Percentiles rank a stretch among this genome's conserved stretches.
phyloP scores from a whole-genome alignment of 2,797 vertebrate species.

The Mormyrops boulengeri region DNA sequence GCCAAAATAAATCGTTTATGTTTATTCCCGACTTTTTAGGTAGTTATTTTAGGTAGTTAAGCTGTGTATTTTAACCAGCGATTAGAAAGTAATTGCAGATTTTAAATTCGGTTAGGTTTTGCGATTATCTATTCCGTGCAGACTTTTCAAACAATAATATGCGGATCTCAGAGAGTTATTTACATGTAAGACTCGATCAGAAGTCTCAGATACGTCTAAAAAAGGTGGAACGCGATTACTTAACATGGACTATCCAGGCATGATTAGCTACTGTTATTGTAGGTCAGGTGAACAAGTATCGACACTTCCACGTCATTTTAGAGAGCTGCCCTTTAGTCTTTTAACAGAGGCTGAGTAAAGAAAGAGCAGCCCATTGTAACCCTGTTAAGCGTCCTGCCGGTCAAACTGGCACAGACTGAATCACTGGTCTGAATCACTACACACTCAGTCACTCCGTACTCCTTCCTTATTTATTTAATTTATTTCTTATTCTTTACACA shows the following conservation, averaged over 20 bases:
- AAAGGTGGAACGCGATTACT: background rate
- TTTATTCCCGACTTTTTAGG: background rate
- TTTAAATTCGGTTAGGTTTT: background rate
- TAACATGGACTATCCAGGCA: background rate
- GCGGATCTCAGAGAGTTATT: background rate
- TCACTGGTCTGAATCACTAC: background rate
- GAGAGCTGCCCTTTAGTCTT: background rate
- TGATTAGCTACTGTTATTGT: background rate
- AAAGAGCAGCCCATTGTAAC: background rate
- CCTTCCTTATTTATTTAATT: background rate
- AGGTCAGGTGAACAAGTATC: background rate
- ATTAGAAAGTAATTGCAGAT: background rate
- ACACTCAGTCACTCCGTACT: background rate
- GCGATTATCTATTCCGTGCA: background rate
- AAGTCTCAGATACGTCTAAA: background rate
- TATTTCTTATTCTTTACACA: background rate
- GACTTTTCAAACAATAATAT: background rate
- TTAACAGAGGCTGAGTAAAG: background rate
- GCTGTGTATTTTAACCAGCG: background rate
- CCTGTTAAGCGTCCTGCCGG: background rate
- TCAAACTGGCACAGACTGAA: too few relatives aligned
- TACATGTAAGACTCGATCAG: background rate
- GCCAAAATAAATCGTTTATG: background rate
- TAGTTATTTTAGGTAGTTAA: background rate
- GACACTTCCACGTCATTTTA: background rate